A percentile compares a stretch with the other conserved stretches of the same genome.
Evolutionary conservation across 2,797 vertebrate species (phyloP).

Genomic region (Chaetodon trifasciatus): DNA sequence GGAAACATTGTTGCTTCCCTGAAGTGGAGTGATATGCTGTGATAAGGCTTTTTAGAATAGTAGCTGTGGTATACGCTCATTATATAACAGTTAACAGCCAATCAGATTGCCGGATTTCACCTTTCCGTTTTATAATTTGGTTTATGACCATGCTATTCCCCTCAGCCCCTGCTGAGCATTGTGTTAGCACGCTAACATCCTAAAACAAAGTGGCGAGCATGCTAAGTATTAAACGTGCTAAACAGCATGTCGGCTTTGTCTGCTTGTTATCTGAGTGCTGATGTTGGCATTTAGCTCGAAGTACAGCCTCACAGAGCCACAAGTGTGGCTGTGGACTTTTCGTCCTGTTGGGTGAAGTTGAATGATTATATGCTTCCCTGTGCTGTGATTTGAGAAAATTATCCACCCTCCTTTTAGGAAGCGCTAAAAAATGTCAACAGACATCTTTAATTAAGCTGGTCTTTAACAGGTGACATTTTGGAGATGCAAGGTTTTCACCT

Average conservation of each 20-base stretch:
- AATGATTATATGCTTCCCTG: neutral
- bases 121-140: no score
- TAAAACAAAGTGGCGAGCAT: neutral
- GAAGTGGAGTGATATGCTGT: no score
- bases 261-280: neutral
- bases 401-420: neutral
- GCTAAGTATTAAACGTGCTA: neutral
- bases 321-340: neutral
- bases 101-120: no score
- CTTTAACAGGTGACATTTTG: conserved; percentile 42
- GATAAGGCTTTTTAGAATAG: no score
- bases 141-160: neutral
- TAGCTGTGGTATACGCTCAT: no score
- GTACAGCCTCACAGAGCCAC: neutral
- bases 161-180: neutral
- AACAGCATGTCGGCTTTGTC: neutral
- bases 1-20: no score
- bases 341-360: conserved; percentile 18
- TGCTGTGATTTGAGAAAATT: conserved; percentile 19
- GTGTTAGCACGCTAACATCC: neutral
- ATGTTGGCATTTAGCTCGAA: neutral
- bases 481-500: conserved; percentile 34
- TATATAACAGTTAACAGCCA: no score
- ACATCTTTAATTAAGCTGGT: conserved; percentile 45
- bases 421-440: conserved; percentile 38